Percentiles rank a stretch among this genome's conserved stretches.
Conservation (phyloP, 2,797 vertebrate species). For the Natrix natrix region DNA sequence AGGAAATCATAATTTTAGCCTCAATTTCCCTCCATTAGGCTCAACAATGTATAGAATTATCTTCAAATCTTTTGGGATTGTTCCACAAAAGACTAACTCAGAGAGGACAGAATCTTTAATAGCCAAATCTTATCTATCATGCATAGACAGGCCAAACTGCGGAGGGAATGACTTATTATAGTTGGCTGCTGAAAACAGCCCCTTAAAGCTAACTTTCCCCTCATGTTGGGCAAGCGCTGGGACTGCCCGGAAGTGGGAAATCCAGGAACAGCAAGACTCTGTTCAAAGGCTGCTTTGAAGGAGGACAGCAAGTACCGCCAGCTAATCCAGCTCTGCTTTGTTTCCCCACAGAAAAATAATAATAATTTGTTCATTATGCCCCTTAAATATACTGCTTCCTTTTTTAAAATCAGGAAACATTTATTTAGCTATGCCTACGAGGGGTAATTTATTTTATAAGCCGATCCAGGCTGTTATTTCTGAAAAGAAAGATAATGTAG, state of each 20-base stretch:
- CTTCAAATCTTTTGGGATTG: not conserved
- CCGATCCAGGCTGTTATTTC: not conserved
- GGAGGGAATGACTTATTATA: not conserved
- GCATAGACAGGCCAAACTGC: slow-evolving; percentile 1
- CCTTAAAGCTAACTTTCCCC: slow-evolving; percentile 6
- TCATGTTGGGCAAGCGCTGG: not conserved
- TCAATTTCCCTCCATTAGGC: not conserved
- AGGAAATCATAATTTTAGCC: not conserved
- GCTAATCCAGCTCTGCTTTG: not conserved
- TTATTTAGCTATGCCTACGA: fast-evolving
- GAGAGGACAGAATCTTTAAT: not conserved
- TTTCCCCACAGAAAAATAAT: not conserved
- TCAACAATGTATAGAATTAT: not conserved
- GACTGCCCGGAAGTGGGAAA: not conserved
- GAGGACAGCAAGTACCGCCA: not conserved
- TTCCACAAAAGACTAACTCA: not conserved
- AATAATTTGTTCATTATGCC: slow-evolving; percentile 19
- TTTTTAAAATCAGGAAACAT: not conserved
- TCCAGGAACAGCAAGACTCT: not conserved
- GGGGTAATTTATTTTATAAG: slow-evolving; percentile 23
- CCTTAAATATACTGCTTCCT: slow-evolving; percentile 3
- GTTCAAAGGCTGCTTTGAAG: not conserved
- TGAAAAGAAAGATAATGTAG: not conserved
- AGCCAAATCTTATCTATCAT: not conserved
- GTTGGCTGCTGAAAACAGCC: not conserved